Evolutionary conservation across 1,140 invertebrate genomes (phyloP).

Genomic region (Zaprionus africanus): DNA sequence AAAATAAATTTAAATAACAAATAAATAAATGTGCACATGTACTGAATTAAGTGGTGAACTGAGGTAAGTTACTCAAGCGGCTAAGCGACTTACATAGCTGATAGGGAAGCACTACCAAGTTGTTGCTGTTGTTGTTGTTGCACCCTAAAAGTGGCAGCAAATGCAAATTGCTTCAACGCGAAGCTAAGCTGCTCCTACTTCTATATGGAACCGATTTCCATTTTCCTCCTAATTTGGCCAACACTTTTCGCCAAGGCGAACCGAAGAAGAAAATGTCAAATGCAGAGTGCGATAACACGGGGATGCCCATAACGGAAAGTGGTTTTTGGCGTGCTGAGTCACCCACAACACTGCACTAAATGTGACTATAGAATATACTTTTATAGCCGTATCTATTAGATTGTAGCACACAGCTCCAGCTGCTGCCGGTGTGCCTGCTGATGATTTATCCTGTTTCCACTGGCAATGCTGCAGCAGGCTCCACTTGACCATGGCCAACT

Average conservation of each 20-base stretch:
- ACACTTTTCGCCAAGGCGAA: slow-evolving; percentile 19
- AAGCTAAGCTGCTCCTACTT: neutral
- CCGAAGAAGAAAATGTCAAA: neutral
- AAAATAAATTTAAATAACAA: no score
- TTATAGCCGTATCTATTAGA: slow-evolving; percentile 30
- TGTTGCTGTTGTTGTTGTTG: slow-evolving; percentile 46
- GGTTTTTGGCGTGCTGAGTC: slow-evolving; percentile 21
- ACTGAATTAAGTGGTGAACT: no score
- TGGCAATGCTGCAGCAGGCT: slow-evolving; percentile 17
- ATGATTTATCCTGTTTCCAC: slow-evolving; percentile 41
- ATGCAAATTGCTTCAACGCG: slow-evolving; percentile 39
- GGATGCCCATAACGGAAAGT: slow-evolving; percentile 34
- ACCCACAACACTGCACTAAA: slow-evolving; percentile 31
- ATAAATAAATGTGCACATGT: no score
- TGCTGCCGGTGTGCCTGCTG: slow-evolving; percentile 12
- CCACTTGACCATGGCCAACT: slow-evolving; percentile 47
- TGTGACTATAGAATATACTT: slow-evolving; percentile 31
- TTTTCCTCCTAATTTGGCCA: slow-evolving; percentile 40
- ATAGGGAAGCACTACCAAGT: slow-evolving; percentile 30
- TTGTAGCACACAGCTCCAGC: slow-evolving; percentile 15
- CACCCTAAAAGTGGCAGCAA: slow-evolving; percentile 43
- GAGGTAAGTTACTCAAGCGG: no score
- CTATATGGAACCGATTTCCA: slow-evolving; percentile 3
- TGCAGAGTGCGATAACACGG: neutral
- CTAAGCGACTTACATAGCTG: neutral